Base-by-base conservation (phyloP, 2,797 vertebrate genomes). In the Oceanodroma leucorhoa region DNA sequence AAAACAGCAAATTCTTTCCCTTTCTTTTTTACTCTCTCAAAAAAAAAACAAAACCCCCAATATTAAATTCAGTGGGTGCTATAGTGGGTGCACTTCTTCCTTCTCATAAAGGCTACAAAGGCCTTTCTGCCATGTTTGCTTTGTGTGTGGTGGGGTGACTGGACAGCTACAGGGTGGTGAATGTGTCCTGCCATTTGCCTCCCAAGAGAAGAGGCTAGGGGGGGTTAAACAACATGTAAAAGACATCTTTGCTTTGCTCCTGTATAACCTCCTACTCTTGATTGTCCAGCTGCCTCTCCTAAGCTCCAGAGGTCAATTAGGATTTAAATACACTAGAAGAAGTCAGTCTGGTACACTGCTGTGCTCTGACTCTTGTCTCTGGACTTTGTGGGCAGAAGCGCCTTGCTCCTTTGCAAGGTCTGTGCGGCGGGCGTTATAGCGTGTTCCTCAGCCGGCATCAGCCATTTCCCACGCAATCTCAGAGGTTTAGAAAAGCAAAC, bases 281-380 rank as follows among this genome's bases (percentile, higher is more conserved):
- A 64, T 32, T 50, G 53, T 66, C 66, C 48, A 51, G 41, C 55
- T 90, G 53, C 70, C 64, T 94, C 75, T 97, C 83, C 65, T 43
- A 85, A 83, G 45, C 27, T 87, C 72, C 94, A 85, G 92, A 96
- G 83, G 89, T 94, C 93, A 93, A 46, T 45, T 45, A 48, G 45
- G 20, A 48, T 53, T 61, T 45, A 91, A 83, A 86, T 18, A 73
- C 6, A 55, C 46, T 40, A 51, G 29, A 76, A 61, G 57, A 66
- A 61, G 38, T 40, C 27, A 46, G 27, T 8, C 46, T 62, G 43
- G 8, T 64, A 55, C 26, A 12, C 11, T 7, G 4, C 36, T 11
- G 5, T 34, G 7, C 34, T 70, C 70, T 50, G 38, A n/a, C 7
- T 71, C 53, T 14, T 4, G 2, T 34, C 18, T 70, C 86, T 62